Conservation (phyloP, 2,888 invertebrate genomes). For the Ethmia dodecea region DNA sequence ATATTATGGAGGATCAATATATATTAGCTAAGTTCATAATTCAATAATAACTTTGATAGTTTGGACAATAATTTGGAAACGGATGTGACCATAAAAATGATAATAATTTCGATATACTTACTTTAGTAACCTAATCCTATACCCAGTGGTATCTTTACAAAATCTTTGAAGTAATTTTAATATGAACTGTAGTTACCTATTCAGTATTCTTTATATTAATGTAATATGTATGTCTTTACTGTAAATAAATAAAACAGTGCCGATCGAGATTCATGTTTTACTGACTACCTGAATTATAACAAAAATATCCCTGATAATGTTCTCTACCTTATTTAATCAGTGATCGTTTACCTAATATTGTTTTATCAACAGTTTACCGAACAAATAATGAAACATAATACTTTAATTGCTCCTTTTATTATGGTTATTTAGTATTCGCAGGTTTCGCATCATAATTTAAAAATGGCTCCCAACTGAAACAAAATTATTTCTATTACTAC, state of each 20-base stretch:
- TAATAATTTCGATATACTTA: constrained; percentile 40
- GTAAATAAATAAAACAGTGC: constrained; percentile 58
- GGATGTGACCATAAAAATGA: constrained; percentile 46
- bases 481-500: no score
- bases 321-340: no score
- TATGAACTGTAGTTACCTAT: constrained; percentile 25
- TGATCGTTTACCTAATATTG: no score
- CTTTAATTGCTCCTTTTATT: no score
- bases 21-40: constrained; percentile 8
- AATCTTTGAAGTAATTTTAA: constrained; percentile 24
- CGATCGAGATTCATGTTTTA: no score
- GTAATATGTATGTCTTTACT: constrained; percentile 52
- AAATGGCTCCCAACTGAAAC: no score
- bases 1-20: constrained; percentile 24
- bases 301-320: no score
- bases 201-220: constrained; percentile 40
- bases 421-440: no score
- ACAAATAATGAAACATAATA: no score
- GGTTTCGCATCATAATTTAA: no score
- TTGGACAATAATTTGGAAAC: constrained; percentile 54
- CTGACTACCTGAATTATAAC: no score
- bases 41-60: constrained; percentile 1
- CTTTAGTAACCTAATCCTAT: neutral
- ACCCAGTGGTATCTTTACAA: constrained; percentile 6
- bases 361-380: no score